These are phyloP conservation scores for Enteromius viviparus DNA, from an alignment of 2,797 vertebrate species.

Conservation along the genomic window DNA sequence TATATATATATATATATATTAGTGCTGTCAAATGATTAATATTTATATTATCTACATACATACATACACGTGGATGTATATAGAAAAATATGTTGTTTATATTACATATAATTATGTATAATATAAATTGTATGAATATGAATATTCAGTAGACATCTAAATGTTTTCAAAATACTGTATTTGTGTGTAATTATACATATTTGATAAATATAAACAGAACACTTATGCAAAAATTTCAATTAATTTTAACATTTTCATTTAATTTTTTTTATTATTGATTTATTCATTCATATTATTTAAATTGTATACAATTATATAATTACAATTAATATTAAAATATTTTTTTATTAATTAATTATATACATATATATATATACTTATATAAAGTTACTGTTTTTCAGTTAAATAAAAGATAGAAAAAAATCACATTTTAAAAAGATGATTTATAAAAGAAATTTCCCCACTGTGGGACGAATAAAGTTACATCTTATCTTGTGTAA, in stretches of 20 bases:
- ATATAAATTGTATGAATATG: neutral
- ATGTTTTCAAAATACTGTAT: too few species aligned
- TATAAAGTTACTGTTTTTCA: neutral
- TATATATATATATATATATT: neutral
- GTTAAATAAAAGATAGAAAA: neutral
- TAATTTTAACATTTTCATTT: too few species aligned
- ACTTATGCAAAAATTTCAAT: too few species aligned
- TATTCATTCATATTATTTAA: neutral
- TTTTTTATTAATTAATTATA: neutral
- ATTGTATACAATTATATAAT: neutral
- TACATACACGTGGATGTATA: neutral
- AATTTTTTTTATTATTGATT: neutral
- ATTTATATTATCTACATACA: neutral
- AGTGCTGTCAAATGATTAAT: neutral
- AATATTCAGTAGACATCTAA: too few species aligned
- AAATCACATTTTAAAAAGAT: neutral
- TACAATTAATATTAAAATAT: neutral
- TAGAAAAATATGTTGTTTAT: too few species aligned
- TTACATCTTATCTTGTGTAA: too few species aligned
- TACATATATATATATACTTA: accelerated
- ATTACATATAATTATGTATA: neutral
- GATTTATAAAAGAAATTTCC: neutral
- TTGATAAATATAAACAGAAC: too few species aligned
- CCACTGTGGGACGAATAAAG: too few species aligned
- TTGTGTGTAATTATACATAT: too few species aligned